Percentiles rank a stretch among this genome's conserved stretches.
phyloP scores from a whole-genome alignment of 2,888 invertebrate species.

The Candidula unifasciata region DNA sequence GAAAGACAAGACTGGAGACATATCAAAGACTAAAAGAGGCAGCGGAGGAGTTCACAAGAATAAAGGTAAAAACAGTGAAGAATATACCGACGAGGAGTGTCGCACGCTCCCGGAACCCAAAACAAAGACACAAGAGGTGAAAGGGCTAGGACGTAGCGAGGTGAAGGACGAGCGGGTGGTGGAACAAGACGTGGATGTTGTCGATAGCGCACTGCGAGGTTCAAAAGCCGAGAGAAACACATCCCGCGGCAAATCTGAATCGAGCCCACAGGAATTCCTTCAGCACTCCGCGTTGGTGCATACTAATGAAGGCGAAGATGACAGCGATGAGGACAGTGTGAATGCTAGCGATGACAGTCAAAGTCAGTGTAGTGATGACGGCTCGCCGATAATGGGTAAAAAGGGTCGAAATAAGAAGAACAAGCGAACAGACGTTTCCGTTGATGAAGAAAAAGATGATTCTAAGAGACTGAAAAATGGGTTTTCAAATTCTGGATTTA shows the following conservation, averaged over 20 bases:
- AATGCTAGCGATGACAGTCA: not conserved
- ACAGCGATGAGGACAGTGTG: not conserved
- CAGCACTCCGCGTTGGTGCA: slow-evolving; percentile 29
- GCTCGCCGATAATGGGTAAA: slow-evolving; percentile 9
- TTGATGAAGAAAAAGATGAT: not conserved
- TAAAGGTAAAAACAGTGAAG: slow-evolving; percentile 13
- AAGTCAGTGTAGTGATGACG: not conserved
- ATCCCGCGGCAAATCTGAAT: slow-evolving; percentile 1
- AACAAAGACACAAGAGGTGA: not conserved
- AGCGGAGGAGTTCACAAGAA: not conserved
- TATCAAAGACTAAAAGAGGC: slow-evolving; percentile 2
- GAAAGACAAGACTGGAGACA: slow-evolving; percentile 11
- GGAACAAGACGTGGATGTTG: not conserved
- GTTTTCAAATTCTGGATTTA: slow-evolving; percentile 27
- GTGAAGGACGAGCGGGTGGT: not conserved
- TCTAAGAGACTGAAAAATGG: not conserved
- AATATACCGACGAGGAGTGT: not conserved
- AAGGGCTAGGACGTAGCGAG: not conserved
- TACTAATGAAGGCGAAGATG: not conserved
- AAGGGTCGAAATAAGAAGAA: slow-evolving; percentile 7
- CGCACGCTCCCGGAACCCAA: not conserved
- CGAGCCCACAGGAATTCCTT: not conserved
- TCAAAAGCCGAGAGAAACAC: not conserved
- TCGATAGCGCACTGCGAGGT: not conserved
- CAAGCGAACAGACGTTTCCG: not conserved